A percentile compares a stretch with the other conserved stretches of the same genome.
These are phyloP conservation scores for Falco naumanni DNA, from an alignment of 2,797 vertebrate genomes.

Conservation along the genomic window DNA sequence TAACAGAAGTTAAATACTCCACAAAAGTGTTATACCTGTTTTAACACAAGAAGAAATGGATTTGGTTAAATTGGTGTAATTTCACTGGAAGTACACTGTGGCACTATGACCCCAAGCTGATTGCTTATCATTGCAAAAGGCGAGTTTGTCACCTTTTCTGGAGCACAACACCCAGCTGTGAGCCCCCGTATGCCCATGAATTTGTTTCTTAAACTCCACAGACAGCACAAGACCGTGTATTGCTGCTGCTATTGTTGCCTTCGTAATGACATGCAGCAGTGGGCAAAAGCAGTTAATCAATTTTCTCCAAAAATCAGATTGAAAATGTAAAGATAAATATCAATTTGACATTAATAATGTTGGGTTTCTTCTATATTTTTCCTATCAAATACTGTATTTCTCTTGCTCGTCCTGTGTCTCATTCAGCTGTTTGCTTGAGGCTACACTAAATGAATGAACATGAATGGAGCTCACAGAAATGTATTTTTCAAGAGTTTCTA, in stretches of 20 bases:
- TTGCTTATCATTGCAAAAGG: background rate
- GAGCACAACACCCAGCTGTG: background rate
- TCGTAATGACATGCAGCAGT: background rate
- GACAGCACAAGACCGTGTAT: background rate
- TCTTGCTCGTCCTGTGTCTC: background rate
- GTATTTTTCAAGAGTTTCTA: background rate
- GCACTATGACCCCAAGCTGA: background rate
- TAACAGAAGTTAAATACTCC: background rate
- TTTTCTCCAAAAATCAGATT: background rate
- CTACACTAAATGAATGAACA: background rate
- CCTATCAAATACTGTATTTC: background rate
- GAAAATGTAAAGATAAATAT: background rate
- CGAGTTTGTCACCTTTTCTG: background rate
- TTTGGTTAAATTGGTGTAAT: background rate
- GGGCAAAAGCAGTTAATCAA: background rate
- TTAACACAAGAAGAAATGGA: background rate
- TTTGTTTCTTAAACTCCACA: background rate
- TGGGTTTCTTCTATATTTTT: fast-evolving
- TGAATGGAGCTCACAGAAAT: background rate
- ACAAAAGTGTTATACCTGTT: background rate
- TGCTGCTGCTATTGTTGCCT: background rate
- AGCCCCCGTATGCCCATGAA: background rate
- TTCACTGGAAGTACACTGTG: background rate
- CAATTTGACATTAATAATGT: background rate
- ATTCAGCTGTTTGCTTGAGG: background rate